phyloP scores from a whole-genome alignment of 1,140 invertebrate genomes.

The Drosophila carrolli region DNA sequence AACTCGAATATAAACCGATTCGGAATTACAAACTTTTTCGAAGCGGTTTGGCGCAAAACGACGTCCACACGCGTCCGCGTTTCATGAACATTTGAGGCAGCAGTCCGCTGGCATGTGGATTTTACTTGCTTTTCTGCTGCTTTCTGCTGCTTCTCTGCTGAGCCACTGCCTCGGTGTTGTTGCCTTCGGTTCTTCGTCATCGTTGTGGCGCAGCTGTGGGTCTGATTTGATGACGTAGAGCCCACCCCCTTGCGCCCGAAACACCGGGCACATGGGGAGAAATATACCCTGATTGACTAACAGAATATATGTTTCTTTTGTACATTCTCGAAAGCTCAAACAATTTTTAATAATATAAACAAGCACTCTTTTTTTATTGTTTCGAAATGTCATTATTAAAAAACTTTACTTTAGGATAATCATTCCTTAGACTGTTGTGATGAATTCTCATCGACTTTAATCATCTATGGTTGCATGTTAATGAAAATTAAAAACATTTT shows the following conservation, averaged over 20 bases:
- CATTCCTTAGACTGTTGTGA: too few relatives aligned
- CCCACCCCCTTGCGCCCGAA: slow-evolving; percentile 16
- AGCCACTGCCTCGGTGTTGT: slow-evolving; percentile 11
- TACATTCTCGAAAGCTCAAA: too few relatives aligned
- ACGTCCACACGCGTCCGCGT: slow-evolving; percentile 76
- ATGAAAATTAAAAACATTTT: too few relatives aligned
- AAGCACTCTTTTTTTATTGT: too few relatives aligned
- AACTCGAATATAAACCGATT: slow-evolving; percentile 16
- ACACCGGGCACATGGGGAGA: not conserved
- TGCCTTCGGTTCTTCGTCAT: slow-evolving; percentile 40
- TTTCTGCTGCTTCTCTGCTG: slow-evolving; percentile 35
- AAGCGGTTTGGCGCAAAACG: slow-evolving; percentile 36
- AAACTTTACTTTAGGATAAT: too few relatives aligned
- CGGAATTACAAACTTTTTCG: slow-evolving; percentile 15
- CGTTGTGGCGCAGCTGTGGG: slow-evolving; percentile 71
- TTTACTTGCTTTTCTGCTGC: slow-evolving; percentile 61
- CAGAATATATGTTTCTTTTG: too few relatives aligned
- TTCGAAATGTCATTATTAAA: too few relatives aligned
- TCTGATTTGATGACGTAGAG: slow-evolving; percentile 69
- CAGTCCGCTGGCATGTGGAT: slow-evolving; percentile 66
- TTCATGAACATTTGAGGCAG: slow-evolving; percentile 74
- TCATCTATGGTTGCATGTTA: too few relatives aligned
- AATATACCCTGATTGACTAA: not conserved
- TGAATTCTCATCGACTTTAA: too few relatives aligned
- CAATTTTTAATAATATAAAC: too few relatives aligned